Evolutionary conservation across 2,797 vertebrate genomes (phyloP), one percentile per base, ranked within the genome.

Genomic region (Tenualosa ilisha): DNA sequence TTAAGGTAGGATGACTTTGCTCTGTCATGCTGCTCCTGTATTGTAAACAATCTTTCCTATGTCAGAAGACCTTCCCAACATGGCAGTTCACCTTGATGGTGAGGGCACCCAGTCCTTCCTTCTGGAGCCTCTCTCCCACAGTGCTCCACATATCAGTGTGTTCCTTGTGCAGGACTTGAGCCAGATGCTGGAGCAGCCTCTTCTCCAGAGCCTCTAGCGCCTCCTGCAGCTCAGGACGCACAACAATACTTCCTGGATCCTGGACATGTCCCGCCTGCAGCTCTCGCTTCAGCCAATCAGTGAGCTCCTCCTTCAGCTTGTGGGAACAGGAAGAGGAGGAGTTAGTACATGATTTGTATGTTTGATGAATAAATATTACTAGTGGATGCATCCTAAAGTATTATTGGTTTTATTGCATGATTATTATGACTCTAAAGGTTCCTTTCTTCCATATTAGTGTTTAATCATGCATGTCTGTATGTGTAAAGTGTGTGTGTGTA

Each of bases 121-220:
- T n/a, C 22, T 84, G 40, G 49, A 84, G 65, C 50, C 50, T 75
- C 68, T 84, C 84, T n/a, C 43, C 26, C 43, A 75, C 65, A 31
- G 13, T 84, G 11, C 40, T 53, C 61, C 63, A 81, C 20, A 75
- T 20, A 13, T 75, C 26, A 26, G 7, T 37, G 8, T 5, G 17
- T n/a, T 22, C 40, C 6, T 46, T n/a, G 20, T 79, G 72, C 17
- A 6, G 22, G 13, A 53, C 83, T 50, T 49, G 46, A 51, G 65
- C 13, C 5, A 84, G 24, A 31, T 6, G 24, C 12, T 26, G 24
- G 0, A 79, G 22, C 15, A 84, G 15, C 68, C 50, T 79, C 50
- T 79, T 20, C 68, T 84, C 84, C 68, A 79, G 65, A 11, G 49
- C 24, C 49, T 54, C 50, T 17, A 84, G 51, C 49, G 65, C 49